Percentiles rank a stretch among this genome's conserved stretches.
phyloP scores from a whole-genome alignment of 2,113 vertebrate genomes.

The Potamarius usumacintae region DNA sequence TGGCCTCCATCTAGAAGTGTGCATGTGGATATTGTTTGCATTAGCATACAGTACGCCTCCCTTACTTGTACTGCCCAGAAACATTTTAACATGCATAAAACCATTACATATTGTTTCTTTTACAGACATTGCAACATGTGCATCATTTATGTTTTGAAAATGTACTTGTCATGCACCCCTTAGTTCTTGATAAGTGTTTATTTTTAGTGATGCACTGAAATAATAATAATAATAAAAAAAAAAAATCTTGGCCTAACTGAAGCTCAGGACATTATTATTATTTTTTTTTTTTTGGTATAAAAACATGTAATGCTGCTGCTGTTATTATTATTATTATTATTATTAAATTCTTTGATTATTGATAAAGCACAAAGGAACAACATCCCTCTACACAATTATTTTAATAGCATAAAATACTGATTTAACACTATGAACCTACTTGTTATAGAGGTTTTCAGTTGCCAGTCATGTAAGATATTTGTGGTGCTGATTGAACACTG shows the following conservation, averaged over 20 bases:
- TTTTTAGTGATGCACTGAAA: slow-evolving; percentile 20
- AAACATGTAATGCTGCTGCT: neutral
- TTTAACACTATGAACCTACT: neutral
- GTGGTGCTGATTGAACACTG: neutral
- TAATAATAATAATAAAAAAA: neutral
- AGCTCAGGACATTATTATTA: too few species aligned
- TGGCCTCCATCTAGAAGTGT: slow-evolving; percentile 75
- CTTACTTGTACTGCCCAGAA: slow-evolving; percentile 48
- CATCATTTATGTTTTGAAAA: slow-evolving; percentile 31
- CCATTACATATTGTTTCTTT: slow-evolving; percentile 36
- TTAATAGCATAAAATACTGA: neutral
- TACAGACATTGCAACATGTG: slow-evolving; percentile 31
- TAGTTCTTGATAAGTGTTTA: neutral
- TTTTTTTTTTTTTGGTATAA: neutral
- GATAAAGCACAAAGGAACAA: neutral
- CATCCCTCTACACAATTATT: neutral
- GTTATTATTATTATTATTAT: neutral
- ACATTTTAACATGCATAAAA: slow-evolving; percentile 41
- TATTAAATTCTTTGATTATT: neutral
- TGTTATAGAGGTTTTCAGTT: neutral
- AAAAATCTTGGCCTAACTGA: neutral
- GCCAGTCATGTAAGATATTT: neutral
- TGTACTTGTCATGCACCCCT: slow-evolving; percentile 10
- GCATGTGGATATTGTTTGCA: slow-evolving; percentile 78
- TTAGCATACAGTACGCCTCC: slow-evolving; percentile 69